Evolutionary conservation across 2,888 invertebrate species (phyloP).

Genomic region (Eucriotettix oculatus): DNA sequence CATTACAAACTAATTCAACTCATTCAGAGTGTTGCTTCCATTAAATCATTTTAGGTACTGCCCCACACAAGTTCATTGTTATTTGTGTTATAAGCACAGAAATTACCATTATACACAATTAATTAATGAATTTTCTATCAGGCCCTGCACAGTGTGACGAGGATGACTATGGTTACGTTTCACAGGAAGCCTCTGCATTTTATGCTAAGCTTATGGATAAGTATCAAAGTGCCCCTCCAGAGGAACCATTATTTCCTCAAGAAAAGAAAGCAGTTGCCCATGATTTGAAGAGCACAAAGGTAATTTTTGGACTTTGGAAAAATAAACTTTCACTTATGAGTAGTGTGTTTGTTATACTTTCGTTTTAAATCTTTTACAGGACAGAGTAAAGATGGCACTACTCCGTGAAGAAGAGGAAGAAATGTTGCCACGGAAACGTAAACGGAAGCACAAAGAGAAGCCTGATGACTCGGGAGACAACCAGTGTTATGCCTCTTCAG

Average conservation of each 20-base stretch:
- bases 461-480: constrained; percentile 18
- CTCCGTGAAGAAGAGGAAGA: constrained; percentile 55
- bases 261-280: constrained; percentile 23
- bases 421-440: constrained; percentile 45
- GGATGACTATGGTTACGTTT: constrained; percentile 83
- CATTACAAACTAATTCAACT: too few relatives aligned
- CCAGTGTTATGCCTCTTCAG: neutral
- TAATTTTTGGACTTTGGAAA: constrained; percentile 11
- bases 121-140: constrained; percentile 13
- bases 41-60: too few relatives aligned
- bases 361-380: constrained; percentile 21
- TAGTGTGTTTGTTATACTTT: neutral
- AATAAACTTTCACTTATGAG: neutral
- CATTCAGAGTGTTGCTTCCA: too few relatives aligned
- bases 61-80: too few relatives aligned
- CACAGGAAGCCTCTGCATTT: constrained; percentile 61
- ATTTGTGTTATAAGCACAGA: too few relatives aligned
- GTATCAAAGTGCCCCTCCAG: constrained; percentile 48
- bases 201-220: constrained; percentile 77
- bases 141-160: constrained; percentile 68
- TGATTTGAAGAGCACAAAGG: constrained; percentile 31
- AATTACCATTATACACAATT: too few relatives aligned
- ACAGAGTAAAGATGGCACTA: constrained; percentile 62
- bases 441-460: constrained; percentile 28
- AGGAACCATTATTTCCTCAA: constrained; percentile 20